A percentile compares a stretch with the other conserved stretches of the same genome.
Evolutionary conservation across 2,113 vertebrate species (phyloP).

Genomic region (Aspidoscelis tigris): DNA sequence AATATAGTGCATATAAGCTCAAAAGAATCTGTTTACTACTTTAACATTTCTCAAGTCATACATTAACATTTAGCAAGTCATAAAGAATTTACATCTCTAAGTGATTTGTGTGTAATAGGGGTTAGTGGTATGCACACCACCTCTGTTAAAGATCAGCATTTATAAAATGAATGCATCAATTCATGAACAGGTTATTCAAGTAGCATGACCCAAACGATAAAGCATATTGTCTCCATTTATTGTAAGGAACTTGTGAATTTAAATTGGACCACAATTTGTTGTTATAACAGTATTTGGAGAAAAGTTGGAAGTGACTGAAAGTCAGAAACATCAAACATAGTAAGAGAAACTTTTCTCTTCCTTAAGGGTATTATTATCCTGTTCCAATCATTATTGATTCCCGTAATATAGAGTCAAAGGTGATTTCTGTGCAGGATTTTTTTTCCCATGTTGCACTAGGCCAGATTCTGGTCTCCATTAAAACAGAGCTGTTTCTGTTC

Average conservation of each 20-base stretch:
- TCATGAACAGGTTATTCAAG: conserved; percentile 58
- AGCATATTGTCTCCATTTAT: not conserved
- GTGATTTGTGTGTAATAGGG: conserved; percentile 75
- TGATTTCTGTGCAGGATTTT: too few species aligned
- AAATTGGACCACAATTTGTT: not conserved
- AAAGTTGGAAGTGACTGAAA: not conserved
- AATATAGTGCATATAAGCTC: conserved; percentile 71
- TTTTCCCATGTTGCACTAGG: too few species aligned
- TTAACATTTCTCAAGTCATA: conserved; percentile 82
- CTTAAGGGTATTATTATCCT: not conserved
- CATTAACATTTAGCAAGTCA: conserved; percentile 81
- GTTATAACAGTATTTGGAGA: not conserved
- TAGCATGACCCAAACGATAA: not conserved
- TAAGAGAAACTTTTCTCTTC: not conserved
- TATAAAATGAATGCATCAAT: conserved; percentile 64
- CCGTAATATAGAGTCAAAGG: too few species aligned
- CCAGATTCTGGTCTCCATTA: too few species aligned
- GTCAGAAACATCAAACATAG: not conserved
- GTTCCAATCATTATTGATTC: not conserved
- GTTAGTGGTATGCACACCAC: conserved; percentile 65
- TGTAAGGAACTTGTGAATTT: not conserved
- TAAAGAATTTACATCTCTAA: conserved; percentile 82
- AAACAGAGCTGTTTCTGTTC: too few species aligned
- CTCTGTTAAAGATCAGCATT: conserved; percentile 19
- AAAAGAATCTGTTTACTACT: conserved; percentile 77